Percentiles rank a stretch among this genome's conserved stretches.
These are phyloP conservation scores for Uromys caudimaculatus DNA, from an alignment of 2,797 vertebrate species.

Conservation along the genomic window DNA sequence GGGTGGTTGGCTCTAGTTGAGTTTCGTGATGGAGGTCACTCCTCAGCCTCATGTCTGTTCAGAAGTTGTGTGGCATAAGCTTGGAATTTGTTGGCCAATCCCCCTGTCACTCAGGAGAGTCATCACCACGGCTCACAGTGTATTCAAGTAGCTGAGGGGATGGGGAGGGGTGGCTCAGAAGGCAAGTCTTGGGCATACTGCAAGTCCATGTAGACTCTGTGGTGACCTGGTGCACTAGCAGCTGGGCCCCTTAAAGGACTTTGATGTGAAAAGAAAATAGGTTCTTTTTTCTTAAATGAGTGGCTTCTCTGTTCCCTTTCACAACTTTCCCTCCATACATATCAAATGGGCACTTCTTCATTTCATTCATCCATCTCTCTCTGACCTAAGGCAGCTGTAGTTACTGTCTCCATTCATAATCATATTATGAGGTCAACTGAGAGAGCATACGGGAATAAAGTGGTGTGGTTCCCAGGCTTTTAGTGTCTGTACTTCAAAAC, in stretches of 20 bases:
- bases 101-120: background rate
- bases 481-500: background rate
- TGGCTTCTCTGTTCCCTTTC: background rate
- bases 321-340: background rate
- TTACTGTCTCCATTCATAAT: background rate
- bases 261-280: background rate
- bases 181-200: background rate
- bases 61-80: background rate
- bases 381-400: background rate
- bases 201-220: background rate
- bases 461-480: slow-evolving; percentile 17
- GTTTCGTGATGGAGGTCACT: background rate
- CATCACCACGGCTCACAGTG: background rate
- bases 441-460: background rate
- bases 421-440: background rate
- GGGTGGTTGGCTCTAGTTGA: background rate
- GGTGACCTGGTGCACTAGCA: background rate
- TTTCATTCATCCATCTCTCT: background rate
- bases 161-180: background rate
- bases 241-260: background rate
- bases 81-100: slow-evolving; percentile 8
- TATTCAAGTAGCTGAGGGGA: background rate
- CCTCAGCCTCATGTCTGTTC: background rate
- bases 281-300: background rate
- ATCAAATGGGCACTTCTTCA: background rate